Conservation (phyloP, 2,797 vertebrate species). For the Microctenopoma lineatum region DNA sequence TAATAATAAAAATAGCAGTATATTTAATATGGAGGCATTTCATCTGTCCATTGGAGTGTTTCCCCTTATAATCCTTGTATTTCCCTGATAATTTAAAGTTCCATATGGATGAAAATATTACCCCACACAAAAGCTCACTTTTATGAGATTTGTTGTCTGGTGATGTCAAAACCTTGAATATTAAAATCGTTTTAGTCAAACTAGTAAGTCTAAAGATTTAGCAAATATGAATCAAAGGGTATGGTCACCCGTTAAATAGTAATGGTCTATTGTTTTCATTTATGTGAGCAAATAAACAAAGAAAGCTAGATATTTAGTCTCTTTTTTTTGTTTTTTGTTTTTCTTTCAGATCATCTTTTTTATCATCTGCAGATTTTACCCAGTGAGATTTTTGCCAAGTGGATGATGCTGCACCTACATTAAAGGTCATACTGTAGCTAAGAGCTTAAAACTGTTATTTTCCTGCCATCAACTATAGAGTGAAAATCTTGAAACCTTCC, state of each 20-base stretch:
- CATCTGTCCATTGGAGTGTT: conserved; percentile 14
- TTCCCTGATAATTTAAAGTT: conserved; percentile 8
- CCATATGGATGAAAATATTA: conserved; percentile 12
- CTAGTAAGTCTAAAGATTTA: conserved; percentile 5
- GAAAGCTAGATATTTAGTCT: conserved; percentile 2
- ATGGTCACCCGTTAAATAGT: too few species aligned
- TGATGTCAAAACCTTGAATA: conserved; percentile 7
- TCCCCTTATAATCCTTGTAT: not conserved
- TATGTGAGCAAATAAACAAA: not conserved
- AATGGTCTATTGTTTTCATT: too few species aligned
- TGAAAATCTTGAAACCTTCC: conserved; percentile 30
- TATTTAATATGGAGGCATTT: conserved; percentile 25
- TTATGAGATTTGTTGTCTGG: conserved; percentile 20
- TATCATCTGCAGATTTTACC: not conserved
- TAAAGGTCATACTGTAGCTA: conserved; percentile 18
- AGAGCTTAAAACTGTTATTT: conserved; percentile 27
- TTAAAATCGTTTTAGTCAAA: not conserved
- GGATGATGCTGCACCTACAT: conserved; percentile 5
- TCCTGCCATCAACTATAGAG: conserved; percentile 23
- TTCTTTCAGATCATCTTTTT: not conserved
- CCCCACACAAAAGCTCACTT: conserved; percentile 15
- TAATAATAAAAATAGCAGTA: conserved; percentile 54
- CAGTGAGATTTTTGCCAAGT: not conserved
- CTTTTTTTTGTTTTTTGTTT: not conserved
- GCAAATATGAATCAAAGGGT: too few species aligned